phyloP scores from a whole-genome alignment of 2,888 invertebrate species.

The Phengaris arion region DNA sequence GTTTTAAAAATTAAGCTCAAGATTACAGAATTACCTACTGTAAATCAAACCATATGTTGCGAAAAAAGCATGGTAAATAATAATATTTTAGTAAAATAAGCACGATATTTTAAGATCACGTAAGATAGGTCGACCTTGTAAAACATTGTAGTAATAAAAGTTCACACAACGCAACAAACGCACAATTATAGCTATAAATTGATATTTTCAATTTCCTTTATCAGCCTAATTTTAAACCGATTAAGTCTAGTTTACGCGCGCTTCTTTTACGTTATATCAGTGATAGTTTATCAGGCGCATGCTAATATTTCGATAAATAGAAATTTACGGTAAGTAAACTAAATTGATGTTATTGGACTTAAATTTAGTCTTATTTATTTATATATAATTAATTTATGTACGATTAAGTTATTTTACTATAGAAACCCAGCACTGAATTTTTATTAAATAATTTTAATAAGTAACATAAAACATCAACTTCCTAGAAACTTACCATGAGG shows the following conservation, averaged over 20 bases:
- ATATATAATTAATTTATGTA: no score
- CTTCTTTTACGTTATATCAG: not conserved
- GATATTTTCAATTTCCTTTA: not conserved
- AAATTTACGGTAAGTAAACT: not conserved
- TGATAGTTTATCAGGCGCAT: not conserved
- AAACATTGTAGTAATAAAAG: not conserved
- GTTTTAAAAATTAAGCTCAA: not conserved
- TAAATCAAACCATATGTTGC: no score
- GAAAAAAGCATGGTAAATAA: no score
- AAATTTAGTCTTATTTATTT: no score
- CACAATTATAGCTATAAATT: not conserved
- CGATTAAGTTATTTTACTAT: no score
- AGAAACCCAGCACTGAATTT: no score
- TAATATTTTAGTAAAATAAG: no score
- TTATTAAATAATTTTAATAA: no score
- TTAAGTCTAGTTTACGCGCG: not conserved
- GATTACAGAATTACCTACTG: no score
- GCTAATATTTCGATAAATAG: not conserved
- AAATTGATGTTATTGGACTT: not conserved
- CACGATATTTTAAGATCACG: no score
- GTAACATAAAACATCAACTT: not conserved
- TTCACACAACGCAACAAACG: not conserved
- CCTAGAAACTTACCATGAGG: slow-evolving; percentile 66
- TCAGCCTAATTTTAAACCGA: not conserved
- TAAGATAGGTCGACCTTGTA: not conserved